A percentile compares a stretch with the other conserved stretches of the same genome.
These are phyloP conservation scores for Volucella bombylans DNA, from an alignment of 2,888 invertebrate genomes.

Conservation along the genomic window DNA sequence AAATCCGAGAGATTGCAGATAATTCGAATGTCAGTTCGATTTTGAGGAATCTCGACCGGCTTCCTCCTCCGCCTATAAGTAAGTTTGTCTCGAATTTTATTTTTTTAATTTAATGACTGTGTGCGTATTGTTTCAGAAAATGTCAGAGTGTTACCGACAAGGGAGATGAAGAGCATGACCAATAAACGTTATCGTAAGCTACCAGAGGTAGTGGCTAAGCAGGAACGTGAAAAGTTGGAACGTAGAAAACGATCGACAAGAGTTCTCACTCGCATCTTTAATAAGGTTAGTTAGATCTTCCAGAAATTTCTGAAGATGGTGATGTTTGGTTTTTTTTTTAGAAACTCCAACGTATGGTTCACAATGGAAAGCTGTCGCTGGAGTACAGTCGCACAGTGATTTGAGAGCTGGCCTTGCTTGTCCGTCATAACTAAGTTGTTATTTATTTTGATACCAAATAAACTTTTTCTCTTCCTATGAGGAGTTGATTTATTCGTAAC, in stretches of 20 bases:
- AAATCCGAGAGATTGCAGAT: conserved; percentile 79
- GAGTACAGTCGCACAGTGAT: conserved; percentile 81
- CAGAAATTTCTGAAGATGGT: not conserved
- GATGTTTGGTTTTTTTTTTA: conserved; percentile 68
- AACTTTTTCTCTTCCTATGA: not conserved
- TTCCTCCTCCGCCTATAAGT: conserved; percentile 82
- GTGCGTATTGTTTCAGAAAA: conserved; percentile 79
- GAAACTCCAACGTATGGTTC: conserved; percentile 81
- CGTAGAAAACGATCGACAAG: conserved; percentile 87
- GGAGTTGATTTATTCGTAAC: not conserved
- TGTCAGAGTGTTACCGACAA: conserved; percentile 83
- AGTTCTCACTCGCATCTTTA: conserved; percentile 89
- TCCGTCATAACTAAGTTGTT: not conserved
- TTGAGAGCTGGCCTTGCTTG: conserved; percentile 60
- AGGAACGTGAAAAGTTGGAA: conserved; percentile 85
- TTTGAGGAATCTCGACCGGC: conserved; percentile 77
- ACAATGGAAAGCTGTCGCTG: conserved; percentile 79
- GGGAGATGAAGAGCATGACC: conserved; percentile 85
- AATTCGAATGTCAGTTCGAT: conserved; percentile 78
- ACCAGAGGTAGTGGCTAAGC: conserved; percentile 88
- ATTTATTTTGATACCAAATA: conserved; percentile 65
- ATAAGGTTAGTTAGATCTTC: conserved; percentile 84
- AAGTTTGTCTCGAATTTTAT: conserved; percentile 66
- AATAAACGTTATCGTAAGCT: conserved; percentile 87
- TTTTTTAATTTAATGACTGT: not conserved